phyloP scores from a whole-genome alignment of 2,113 vertebrate genomes.

The Chrysochloris asiatica region DNA sequence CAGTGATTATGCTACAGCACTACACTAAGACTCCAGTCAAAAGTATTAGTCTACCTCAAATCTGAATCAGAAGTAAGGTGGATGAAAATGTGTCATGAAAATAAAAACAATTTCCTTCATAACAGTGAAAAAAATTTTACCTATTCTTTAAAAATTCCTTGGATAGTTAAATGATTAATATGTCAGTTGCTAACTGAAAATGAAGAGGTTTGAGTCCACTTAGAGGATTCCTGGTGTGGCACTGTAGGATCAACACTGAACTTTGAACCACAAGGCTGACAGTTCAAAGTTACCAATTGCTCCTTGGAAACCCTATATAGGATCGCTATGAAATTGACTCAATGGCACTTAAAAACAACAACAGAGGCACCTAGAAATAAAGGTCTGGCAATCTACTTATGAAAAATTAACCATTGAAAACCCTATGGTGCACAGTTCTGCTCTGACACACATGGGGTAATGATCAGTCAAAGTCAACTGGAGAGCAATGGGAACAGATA shows the following conservation, averaged over 20 bases:
- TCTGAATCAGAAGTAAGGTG: constrained; percentile 32
- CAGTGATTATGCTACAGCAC: too few relatives aligned
- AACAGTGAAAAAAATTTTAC: background rate
- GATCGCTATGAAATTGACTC: too few relatives aligned
- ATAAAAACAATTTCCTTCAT: constrained; percentile 28
- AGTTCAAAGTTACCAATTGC: too few relatives aligned
- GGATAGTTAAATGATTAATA: background rate
- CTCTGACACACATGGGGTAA: background rate
- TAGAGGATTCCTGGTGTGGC: too few relatives aligned
- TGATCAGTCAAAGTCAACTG: background rate
- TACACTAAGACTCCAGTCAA: too few relatives aligned
- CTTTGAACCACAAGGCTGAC: too few relatives aligned
- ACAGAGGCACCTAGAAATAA: background rate
- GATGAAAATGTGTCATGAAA: constrained; percentile 8
- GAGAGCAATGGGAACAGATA: background rate
- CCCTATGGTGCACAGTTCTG: background rate
- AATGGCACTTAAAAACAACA: too few relatives aligned
- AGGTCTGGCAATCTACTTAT: background rate
- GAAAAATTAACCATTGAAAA: background rate
- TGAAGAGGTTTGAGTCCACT: too few relatives aligned
- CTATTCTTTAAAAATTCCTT: background rate
- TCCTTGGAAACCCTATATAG: too few relatives aligned
- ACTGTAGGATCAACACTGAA: too few relatives aligned
- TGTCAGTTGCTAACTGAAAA: too few relatives aligned
- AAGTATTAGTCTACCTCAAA: background rate